A percentile compares a stretch with the other conserved stretches of the same genome.
Conservation (phyloP, 2,888 invertebrate genomes). For the Chloromyia formosa region DNA sequence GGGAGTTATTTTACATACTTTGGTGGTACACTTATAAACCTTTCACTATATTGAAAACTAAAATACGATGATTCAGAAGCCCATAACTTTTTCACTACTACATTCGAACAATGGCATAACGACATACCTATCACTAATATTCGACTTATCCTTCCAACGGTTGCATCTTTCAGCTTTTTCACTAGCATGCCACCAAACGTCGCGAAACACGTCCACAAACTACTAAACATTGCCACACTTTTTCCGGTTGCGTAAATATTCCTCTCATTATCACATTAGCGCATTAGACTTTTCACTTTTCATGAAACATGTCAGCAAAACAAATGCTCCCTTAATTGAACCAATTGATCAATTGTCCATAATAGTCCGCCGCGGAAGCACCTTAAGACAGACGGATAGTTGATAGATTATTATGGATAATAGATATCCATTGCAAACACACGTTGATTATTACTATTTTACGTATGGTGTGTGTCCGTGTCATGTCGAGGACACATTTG, state of each 20-base stretch:
- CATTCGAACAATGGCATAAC: too few relatives aligned
- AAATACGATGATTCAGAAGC: too few relatives aligned
- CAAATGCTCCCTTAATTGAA: neutral
- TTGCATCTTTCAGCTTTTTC: neutral
- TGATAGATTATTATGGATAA: constrained; percentile 2
- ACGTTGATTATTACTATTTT: neutral
- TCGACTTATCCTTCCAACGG: neutral
- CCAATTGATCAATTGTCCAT: constrained; percentile 1
- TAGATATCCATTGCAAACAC: neutral
- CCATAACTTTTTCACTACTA: too few relatives aligned
- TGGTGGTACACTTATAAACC: too few relatives aligned
- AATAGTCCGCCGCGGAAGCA: neutral
- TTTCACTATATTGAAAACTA: too few relatives aligned
- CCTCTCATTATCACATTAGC: constrained; percentile 14
- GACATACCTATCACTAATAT: neutral
- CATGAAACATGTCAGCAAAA: neutral
- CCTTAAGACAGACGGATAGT: neutral
- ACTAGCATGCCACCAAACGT: neutral
- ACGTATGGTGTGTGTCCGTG: neutral
- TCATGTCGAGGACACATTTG: neutral
- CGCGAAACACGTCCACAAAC: neutral
- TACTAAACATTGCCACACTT: neutral
- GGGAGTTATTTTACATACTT: too few relatives aligned
- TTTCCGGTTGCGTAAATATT: neutral
- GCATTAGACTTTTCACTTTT: neutral